A percentile compares a stretch with the other conserved stretches of the same genome.
phyloP scores from a whole-genome alignment of 1,140 invertebrate genomes.

The Varroa destructor region DNA sequence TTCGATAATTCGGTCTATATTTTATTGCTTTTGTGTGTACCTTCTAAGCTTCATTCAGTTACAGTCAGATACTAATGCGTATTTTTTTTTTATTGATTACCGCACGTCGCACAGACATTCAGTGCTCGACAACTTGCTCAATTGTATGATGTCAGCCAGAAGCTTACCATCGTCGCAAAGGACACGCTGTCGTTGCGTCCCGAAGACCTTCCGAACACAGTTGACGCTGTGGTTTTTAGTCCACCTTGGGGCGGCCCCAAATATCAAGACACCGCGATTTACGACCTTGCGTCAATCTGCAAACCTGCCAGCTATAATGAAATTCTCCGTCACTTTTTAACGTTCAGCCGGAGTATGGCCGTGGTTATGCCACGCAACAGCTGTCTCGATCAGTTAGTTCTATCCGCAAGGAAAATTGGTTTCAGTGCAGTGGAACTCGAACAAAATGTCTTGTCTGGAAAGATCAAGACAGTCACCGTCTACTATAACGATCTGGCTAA shows the following conservation, averaged over 20 bases:
- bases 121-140: background rate
- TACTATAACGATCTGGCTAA: background rate
- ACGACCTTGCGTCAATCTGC: background rate
- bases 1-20: no score
- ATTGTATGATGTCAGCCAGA: background rate
- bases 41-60: no score
- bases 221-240: conserved; percentile 3
- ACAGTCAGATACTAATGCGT: no score
- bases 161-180: background rate
- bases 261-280: background rate
- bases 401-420: background rate
- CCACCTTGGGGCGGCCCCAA: conserved; percentile 5
- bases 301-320: background rate
- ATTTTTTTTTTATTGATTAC: no score
- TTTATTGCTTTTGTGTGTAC: no score
- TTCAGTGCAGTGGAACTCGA: background rate
- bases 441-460: background rate
- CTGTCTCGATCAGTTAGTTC: conserved; percentile 4
- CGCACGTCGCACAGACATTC: no score
- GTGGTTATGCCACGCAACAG: background rate
- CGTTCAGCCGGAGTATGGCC: background rate
- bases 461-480: background rate
- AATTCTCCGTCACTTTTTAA: background rate
- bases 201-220: background rate
- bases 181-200: background rate